These are phyloP conservation scores for Enteromius trimaculatus DNA, from an alignment of 2,797 vertebrate genomes.

Conservation along the genomic window DNA sequence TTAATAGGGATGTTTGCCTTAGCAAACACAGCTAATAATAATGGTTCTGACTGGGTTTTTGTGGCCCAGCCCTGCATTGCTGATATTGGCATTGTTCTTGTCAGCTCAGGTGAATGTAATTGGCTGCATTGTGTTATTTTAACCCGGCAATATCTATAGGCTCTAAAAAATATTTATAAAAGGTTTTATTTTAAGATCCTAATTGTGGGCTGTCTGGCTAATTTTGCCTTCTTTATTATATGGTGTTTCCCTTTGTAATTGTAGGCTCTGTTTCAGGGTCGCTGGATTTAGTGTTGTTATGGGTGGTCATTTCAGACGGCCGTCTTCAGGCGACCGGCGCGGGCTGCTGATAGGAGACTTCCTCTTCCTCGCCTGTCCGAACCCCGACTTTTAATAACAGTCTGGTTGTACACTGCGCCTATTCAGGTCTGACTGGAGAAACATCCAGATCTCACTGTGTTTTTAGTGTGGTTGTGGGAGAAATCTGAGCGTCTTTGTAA, in stretches of 20 bases:
- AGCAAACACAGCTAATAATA: not conserved
- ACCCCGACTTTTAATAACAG: constrained; percentile 65
- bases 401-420: constrained; percentile 66
- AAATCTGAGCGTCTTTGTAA: constrained; percentile 51
- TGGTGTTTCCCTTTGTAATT: constrained; percentile 71
- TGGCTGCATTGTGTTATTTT: constrained; percentile 42
- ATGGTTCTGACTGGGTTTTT: not conserved
- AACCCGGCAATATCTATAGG: constrained; percentile 30
- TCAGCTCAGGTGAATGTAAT: constrained; percentile 36
- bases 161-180: constrained; percentile 44
- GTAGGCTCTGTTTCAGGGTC: constrained; percentile 70
- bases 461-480: constrained; percentile 53
- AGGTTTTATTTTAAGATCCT: constrained; percentile 47
- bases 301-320: constrained; percentile 76
- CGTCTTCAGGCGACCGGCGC: constrained; percentile 65
- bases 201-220: constrained; percentile 69
- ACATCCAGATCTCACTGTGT: constrained; percentile 41
- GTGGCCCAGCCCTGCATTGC: constrained; percentile 31
- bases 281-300: constrained; percentile 70
- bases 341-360: constrained; percentile 67
- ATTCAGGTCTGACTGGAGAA: constrained; percentile 58
- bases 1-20: not conserved
- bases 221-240: constrained; percentile 66
- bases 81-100: constrained; percentile 19
- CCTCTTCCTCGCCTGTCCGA: constrained; percentile 71